Evolutionary conservation across 2,113 vertebrate genomes (phyloP).

Genomic region (Silurus meridionalis): DNA sequence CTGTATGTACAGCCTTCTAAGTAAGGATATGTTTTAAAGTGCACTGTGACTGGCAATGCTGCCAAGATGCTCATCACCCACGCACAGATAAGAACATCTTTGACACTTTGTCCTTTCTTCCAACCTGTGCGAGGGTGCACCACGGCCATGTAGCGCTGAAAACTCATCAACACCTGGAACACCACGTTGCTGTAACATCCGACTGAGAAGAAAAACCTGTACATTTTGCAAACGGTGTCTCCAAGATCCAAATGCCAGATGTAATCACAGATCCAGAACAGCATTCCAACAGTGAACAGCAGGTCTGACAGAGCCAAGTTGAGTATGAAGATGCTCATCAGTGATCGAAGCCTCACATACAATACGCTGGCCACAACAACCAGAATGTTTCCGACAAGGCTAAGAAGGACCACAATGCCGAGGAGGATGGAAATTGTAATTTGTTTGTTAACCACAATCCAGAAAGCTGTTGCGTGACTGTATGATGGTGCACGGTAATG

Average conservation of each 20-base stretch:
- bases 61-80: slow-evolving; percentile 77
- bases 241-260: slow-evolving; percentile 77
- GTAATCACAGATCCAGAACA: slow-evolving; percentile 76
- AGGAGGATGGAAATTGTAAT: slow-evolving; percentile 72
- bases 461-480: too few species aligned
- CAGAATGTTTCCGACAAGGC: slow-evolving; percentile 81
- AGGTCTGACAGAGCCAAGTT: slow-evolving; percentile 89
- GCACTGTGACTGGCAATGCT: slow-evolving; percentile 74
- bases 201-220: slow-evolving; percentile 75
- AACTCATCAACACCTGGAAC: slow-evolving; percentile 83
- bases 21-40: slow-evolving; percentile 49
- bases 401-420: slow-evolving; percentile 75
- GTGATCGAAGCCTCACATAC: slow-evolving; percentile 79
- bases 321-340: slow-evolving; percentile 86
- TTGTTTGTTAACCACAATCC: slow-evolving; percentile 54
- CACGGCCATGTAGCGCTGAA: slow-evolving; percentile 79
- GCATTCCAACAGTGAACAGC: slow-evolving; percentile 79
- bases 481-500: too few species aligned
- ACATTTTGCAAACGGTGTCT: slow-evolving; percentile 73
- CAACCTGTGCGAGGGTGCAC: slow-evolving; percentile 72
- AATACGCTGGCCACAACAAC: slow-evolving; percentile 80
- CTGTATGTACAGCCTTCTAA: slow-evolving; percentile 64
- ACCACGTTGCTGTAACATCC: slow-evolving; percentile 85
- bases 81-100: slow-evolving; percentile 60
- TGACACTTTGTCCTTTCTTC: slow-evolving; percentile 43